Conservation (phyloP, 1,140 invertebrate genomes). For the Anastrepha obliqua region DNA sequence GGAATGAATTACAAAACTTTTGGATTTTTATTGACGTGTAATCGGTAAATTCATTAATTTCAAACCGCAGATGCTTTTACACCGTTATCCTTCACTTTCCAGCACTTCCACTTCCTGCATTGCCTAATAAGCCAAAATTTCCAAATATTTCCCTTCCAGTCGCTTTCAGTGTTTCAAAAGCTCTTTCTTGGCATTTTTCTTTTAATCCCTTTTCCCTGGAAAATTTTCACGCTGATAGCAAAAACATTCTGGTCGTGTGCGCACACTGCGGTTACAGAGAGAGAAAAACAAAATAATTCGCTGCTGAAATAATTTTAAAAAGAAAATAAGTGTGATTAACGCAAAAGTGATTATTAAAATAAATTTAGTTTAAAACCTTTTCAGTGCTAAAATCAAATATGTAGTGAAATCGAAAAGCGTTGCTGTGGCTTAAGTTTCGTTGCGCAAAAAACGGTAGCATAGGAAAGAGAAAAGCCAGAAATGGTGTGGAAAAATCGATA, state of each 20-base stretch:
- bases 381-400: neutral
- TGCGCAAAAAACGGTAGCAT: neutral
- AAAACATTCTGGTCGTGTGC: neutral
- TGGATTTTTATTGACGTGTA: too few relatives aligned
- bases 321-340: neutral
- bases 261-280: neutral
- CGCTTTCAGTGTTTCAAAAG: neutral
- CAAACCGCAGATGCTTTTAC: too few relatives aligned
- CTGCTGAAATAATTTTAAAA: neutral
- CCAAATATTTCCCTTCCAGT: neutral
- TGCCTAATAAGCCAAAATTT: neutral
- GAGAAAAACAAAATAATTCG: neutral
- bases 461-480: neutral
- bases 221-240: neutral
- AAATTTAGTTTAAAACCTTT: neutral
- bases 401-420: neutral
- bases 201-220: neutral
- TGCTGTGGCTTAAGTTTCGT: neutral
- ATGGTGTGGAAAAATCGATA: constrained; percentile 44
- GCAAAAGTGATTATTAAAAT: neutral
- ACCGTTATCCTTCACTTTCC: neutral
- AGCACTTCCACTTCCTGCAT: neutral
- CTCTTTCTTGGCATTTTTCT: neutral
- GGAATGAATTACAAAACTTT: too few relatives aligned
- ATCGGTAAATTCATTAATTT: too few relatives aligned